A percentile compares a stretch with the other conserved stretches of the same genome.
Conservation (phyloP, 2,113 vertebrate species). For the Malurus elegans region DNA sequence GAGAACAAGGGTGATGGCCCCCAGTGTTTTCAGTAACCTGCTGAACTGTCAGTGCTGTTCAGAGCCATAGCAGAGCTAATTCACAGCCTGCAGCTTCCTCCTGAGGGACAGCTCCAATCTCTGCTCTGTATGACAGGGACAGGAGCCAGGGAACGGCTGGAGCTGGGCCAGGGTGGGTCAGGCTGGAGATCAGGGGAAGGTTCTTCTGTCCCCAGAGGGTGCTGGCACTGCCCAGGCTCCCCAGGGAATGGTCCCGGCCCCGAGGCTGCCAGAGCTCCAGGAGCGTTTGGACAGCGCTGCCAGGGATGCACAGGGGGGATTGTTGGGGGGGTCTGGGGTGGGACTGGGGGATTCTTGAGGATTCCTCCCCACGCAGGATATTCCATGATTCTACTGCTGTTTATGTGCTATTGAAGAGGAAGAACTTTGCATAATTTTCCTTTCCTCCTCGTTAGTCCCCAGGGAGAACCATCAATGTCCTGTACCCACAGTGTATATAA, state of each 20-base stretch:
- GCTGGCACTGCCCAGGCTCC: background rate
- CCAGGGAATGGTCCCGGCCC: background rate
- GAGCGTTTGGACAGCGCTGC: background rate
- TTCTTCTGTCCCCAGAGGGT: background rate
- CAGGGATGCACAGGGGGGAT: background rate
- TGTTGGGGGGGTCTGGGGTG: background rate
- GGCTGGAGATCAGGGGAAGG: accelerated
- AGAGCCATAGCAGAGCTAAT: background rate
- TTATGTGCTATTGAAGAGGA: background rate
- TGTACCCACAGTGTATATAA: background rate
- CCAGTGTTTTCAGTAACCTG: background rate
- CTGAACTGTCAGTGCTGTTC: background rate
- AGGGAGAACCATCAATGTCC: background rate
- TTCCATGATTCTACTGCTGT: background rate
- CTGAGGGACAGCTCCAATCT: background rate
- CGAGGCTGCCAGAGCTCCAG: background rate
- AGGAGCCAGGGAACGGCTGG: accelerated
- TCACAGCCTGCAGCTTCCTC: background rate
- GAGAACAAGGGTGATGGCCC: background rate
- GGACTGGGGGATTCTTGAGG: accelerated
- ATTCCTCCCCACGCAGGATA: background rate
- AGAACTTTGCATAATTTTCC: background rate
- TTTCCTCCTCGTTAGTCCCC: background rate
- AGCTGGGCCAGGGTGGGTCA: background rate
- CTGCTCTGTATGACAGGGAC: background rate